Conservation (phyloP, 1,140 invertebrate genomes). For the Sogatella furcifera region DNA sequence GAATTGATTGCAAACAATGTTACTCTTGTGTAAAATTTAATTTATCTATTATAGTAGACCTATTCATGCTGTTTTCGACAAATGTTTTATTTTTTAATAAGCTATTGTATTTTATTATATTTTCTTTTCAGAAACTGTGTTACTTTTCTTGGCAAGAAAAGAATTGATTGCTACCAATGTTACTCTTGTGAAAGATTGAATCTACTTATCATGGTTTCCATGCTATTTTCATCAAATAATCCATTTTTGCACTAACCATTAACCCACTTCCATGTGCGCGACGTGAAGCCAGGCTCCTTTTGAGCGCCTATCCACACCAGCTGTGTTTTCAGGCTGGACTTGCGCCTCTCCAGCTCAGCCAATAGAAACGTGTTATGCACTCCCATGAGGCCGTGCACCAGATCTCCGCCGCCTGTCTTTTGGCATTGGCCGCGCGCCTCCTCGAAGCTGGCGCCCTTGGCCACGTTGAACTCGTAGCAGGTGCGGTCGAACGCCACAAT, state of each 20-base stretch:
- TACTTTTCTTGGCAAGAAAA: too few species aligned
- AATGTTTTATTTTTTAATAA: too few species aligned
- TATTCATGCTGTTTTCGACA: too few species aligned
- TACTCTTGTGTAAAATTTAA: too few species aligned
- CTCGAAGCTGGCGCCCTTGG: constrained; percentile 67
- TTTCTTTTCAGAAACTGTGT: too few species aligned
- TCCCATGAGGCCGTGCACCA: constrained; percentile 55
- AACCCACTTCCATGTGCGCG: constrained; percentile 81
- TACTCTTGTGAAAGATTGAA: too few species aligned
- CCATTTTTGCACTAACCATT: constrained; percentile 69
- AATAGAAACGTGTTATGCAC: constrained; percentile 49
- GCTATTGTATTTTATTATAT: too few species aligned
- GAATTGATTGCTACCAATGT: too few species aligned
- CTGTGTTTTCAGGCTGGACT: constrained; percentile 66
- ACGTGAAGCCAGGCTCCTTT: constrained; percentile 71
- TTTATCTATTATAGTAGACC: too few species aligned
- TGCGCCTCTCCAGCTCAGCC: constrained; percentile 68
- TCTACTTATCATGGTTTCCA: too few species aligned
- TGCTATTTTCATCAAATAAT: too few species aligned
- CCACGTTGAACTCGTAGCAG: constrained; percentile 80
- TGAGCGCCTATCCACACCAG: constrained; percentile 85
- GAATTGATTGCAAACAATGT: too few species aligned
- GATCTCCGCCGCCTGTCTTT: constrained; percentile 58
- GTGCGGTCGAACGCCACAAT: constrained; percentile 69
- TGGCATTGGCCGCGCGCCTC: constrained; percentile 64